phyloP scores from a whole-genome alignment of 2,888 invertebrate genomes.

The Eledona agricola region DNA sequence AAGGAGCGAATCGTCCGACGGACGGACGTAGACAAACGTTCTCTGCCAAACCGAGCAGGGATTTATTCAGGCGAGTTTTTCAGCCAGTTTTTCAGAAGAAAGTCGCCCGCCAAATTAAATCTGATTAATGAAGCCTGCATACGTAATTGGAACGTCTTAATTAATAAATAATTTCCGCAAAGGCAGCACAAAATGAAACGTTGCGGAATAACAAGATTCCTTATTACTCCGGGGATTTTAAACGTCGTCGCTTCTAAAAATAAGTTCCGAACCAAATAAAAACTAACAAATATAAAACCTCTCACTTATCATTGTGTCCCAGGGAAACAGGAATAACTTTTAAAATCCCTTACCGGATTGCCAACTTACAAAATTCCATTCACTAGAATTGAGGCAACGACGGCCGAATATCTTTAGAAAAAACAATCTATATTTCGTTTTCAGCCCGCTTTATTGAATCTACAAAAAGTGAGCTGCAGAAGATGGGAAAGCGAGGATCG shows the following conservation, averaged over 20 bases:
- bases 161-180: constrained; percentile 22
- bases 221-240: too few species aligned
- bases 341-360: constrained; percentile 48
- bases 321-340: constrained; percentile 49
- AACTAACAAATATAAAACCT: constrained; percentile 43
- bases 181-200: constrained; percentile 4
- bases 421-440: constrained; percentile 56
- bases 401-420: constrained; percentile 46
- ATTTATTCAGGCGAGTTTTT: too few species aligned
- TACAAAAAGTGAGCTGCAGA: constrained; percentile 46
- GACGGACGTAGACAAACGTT: constrained; percentile 46
- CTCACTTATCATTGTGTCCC: constrained; percentile 49
- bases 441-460: constrained; percentile 51
- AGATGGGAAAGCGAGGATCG: constrained; percentile 59
- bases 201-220: constrained; percentile 1
- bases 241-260: constrained; percentile 3
- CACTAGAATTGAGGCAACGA: constrained; percentile 44
- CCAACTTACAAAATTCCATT: constrained; percentile 48
- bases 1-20: constrained; percentile 35
- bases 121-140: constrained; percentile 22
- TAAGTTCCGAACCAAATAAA: constrained; percentile 21
- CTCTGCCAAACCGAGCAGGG: constrained; percentile 39
- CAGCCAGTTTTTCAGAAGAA: too few species aligned
- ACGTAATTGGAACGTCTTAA: constrained; percentile 16
- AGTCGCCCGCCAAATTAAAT: constrained; percentile 16